Conservation (phyloP, 2,888 invertebrate species). For the Taenaris catops region DNA sequence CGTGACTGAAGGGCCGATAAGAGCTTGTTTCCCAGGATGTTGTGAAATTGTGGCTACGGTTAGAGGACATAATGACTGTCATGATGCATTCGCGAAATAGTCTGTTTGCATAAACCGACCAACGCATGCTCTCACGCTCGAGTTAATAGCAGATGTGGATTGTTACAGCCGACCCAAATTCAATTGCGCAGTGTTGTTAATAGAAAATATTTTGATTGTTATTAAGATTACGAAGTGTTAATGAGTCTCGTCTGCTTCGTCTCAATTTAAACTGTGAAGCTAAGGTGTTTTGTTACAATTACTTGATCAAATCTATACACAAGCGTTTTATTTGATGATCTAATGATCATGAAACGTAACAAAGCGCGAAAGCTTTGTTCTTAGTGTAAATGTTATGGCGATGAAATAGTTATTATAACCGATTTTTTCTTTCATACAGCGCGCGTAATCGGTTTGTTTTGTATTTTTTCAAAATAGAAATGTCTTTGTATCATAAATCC, state of each 20-base stretch:
- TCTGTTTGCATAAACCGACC: constrained; percentile 63
- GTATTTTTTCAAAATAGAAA: too few relatives aligned
- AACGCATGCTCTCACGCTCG: constrained; percentile 50
- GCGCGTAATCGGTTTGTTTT: too few relatives aligned
- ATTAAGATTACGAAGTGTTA: constrained; percentile 17
- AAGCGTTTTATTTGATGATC: background rate
- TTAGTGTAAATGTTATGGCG: too few relatives aligned
- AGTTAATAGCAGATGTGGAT: constrained; percentile 42
- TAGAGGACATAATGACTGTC: constrained; percentile 54
- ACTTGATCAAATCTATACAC: constrained; percentile 1
- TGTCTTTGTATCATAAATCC: too few relatives aligned
- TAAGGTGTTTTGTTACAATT: background rate
- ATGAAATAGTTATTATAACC: too few relatives aligned
- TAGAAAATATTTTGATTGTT: constrained; percentile 22
- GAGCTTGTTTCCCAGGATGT: constrained; percentile 49
- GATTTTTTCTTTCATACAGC: too few relatives aligned
- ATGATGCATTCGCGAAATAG: constrained; percentile 51
- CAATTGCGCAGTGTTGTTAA: constrained; percentile 28
- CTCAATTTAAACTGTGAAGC: background rate
- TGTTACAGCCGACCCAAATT: constrained; percentile 27
- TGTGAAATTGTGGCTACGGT: constrained; percentile 41
- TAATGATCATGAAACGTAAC: too few relatives aligned
- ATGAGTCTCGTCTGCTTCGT: constrained; percentile 2
- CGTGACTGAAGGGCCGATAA: constrained; percentile 59
- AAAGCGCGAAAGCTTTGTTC: too few relatives aligned